Evolutionary conservation across 2,797 vertebrate genomes (phyloP), one percentile per base, ranked within the genome.

Genomic region (Fistularia tabacaria): DNA sequence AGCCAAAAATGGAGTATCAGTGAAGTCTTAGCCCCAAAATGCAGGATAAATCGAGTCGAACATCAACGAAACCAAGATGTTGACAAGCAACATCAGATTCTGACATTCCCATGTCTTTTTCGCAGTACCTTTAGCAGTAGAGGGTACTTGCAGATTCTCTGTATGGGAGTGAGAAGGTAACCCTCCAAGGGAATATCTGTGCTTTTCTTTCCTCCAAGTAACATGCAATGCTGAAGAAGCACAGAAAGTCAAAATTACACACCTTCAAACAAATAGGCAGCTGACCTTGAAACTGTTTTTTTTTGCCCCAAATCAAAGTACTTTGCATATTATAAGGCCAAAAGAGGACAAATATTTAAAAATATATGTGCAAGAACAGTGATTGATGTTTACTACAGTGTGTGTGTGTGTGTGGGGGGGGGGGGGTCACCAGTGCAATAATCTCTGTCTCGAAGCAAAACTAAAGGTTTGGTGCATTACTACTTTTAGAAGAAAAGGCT

Each of bases 131-230:
- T 99, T 14, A 99, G 91, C 47, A 99, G 91, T 48, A 99, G 93
- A 3, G 97, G 97, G 45, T 99, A 99, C 84, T 99, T 99, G 93
- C 97, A 99, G 85, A 99, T 99, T 81, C 97, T 93, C 91, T 99
- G 97, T 69, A 99, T 99, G 10, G 97, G 97, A 44, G 89, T 92
- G 54, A 99, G 92, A 59, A 99, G 92, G 88, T 99, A 98, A 55
- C 97, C 97, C 66, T 99, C 96, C 61, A 99, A 82, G 25, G 97
- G 97, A 83, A 99, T 91, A 74, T 99, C 97, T 15, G 96, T 99
- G 10, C 94, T 98, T 81, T 97, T 98, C 86, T 97, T 95, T 57
- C 97, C 97, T 71, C 97, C 97, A 9, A 99, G 85, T 61, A 99
- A 89, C 97, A 99, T 99, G 74, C 96, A 98, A 75, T 96, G 93